A percentile compares a stretch with the other conserved stretches of the same genome.
phyloP scores from a whole-genome alignment of 1,140 invertebrate species.

The Drosophila punjabiensis region DNA sequence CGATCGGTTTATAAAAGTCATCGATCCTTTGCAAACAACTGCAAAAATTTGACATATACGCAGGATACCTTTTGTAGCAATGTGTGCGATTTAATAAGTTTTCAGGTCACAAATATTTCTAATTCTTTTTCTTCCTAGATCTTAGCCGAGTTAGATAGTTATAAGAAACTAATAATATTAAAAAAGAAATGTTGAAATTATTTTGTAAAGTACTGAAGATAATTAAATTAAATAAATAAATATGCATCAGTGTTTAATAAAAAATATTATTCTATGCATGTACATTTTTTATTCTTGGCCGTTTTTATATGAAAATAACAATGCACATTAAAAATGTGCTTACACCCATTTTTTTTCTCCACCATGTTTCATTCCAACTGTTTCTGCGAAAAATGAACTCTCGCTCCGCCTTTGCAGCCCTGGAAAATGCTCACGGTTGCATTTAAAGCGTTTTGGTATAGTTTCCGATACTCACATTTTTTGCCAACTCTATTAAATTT shows the following conservation, averaged over 20 bases:
- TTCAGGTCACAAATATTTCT: conserved; percentile 55
- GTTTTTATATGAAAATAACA: neutral
- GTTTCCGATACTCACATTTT: conserved; percentile 41
- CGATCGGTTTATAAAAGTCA: conserved; percentile 19
- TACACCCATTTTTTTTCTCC: neutral
- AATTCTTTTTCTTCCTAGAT: neutral
- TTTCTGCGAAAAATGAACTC: neutral
- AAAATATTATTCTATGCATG: neutral
- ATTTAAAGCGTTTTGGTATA: conserved; percentile 47
- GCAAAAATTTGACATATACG: neutral
- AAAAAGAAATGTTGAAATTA: neutral
- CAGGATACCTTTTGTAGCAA: conserved; percentile 1
- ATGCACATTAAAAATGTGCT: neutral
- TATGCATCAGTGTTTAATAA: neutral
- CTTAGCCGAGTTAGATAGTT: neutral
- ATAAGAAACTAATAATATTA: neutral
- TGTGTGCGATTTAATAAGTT: conserved; percentile 55
- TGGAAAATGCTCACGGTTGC: conserved; percentile 38
- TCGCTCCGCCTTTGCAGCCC: neutral
- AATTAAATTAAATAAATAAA: neutral
- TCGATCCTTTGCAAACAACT: conserved; percentile 15
- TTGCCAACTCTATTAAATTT: conserved; percentile 52
- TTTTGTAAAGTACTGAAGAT: neutral
- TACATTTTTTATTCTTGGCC: neutral
- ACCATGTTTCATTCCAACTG: conserved; percentile 3